A percentile compares a stretch with the other conserved stretches of the same genome.
Conservation (phyloP, 2,113 vertebrate species). For the Peromyscus maniculatus region DNA sequence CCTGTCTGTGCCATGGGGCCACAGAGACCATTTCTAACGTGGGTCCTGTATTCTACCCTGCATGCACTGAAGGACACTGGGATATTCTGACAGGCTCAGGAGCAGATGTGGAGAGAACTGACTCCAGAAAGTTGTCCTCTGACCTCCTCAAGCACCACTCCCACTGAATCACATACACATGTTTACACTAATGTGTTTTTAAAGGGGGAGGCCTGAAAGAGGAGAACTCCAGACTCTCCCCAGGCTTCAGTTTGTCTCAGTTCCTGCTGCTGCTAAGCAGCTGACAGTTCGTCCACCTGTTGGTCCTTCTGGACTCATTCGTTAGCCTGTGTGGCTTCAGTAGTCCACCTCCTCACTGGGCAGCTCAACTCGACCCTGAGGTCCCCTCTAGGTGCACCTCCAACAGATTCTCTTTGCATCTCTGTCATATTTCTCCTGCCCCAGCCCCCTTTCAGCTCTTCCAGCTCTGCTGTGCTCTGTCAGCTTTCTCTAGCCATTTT, state of each 20-base stretch:
- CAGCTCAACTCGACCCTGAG: background rate
- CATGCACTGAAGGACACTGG: background rate
- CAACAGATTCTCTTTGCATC: background rate
- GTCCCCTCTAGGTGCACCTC: background rate
- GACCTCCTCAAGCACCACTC: background rate
- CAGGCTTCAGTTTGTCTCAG: background rate
- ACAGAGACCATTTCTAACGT: background rate
- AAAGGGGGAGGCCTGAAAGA: background rate
- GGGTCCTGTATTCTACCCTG: background rate
- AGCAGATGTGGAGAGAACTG: background rate
- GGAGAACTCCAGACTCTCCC: background rate
- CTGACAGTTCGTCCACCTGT: background rate
- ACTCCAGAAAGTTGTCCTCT: background rate
- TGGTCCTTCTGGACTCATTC: background rate
- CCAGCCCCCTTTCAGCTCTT: background rate
- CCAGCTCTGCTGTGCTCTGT: background rate
- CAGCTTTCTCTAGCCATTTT: background rate
- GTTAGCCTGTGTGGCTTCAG: background rate
- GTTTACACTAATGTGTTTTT: background rate
- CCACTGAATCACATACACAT: background rate
- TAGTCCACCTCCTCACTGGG: background rate
- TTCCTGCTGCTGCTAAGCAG: background rate
- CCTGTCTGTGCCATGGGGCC: background rate
- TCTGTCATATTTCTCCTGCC: background rate
- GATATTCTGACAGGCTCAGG: background rate